These are phyloP conservation scores for Rhagoletis pomonella DNA, from an alignment of 1,140 invertebrate species.

Conservation along the genomic window DNA sequence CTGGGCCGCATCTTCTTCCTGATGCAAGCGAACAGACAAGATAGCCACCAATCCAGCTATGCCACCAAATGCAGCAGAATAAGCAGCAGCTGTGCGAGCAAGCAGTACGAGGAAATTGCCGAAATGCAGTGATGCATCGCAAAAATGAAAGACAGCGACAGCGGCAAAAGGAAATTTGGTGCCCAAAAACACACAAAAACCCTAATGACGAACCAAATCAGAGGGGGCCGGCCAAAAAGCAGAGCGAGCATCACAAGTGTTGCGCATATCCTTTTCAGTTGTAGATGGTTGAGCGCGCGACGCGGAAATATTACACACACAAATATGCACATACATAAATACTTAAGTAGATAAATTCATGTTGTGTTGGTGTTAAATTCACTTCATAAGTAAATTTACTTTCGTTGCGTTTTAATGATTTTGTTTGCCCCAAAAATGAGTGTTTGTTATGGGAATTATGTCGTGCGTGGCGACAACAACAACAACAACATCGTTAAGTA, in stretches of 20 bases:
- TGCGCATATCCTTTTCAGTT: slow-evolving; percentile 36
- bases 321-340: not conserved
- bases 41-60: not conserved
- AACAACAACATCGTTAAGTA: not conserved
- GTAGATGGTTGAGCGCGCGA: not conserved
- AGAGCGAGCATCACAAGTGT: not conserved
- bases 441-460: not conserved
- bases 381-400: slow-evolving; percentile 20
- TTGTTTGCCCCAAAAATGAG: not conserved
- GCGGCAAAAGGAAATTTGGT: not conserved
- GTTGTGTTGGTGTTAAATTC: not conserved
- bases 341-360: not conserved
- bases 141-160: slow-evolving; percentile 28
- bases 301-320: not conserved
- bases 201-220: not conserved
- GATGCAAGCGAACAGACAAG: not conserved
- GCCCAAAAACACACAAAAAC: not conserved
- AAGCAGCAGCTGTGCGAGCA: not conserved
- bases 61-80: not conserved
- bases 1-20: not conserved
- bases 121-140: slow-evolving; percentile 37
- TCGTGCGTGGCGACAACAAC: slow-evolving; percentile 12
- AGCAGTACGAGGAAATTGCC: slow-evolving; percentile 20
- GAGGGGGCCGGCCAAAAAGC: not conserved
- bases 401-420: slow-evolving; percentile 3